Percentiles rank a stretch among this genome's conserved stretches.
Conservation (phyloP, 2,797 vertebrate species). For the Pogonophryne albipinna region DNA sequence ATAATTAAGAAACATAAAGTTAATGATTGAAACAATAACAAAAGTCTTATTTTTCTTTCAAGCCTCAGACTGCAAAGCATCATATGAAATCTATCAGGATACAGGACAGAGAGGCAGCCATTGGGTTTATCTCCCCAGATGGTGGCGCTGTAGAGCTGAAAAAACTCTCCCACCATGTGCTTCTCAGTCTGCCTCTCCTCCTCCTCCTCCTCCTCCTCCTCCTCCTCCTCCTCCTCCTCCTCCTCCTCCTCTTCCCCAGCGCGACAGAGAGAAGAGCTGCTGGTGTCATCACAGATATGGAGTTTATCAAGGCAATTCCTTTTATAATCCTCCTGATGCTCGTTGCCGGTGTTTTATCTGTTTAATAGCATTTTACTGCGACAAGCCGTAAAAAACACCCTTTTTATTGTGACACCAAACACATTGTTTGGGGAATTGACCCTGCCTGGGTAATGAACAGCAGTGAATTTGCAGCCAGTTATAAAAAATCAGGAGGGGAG, state of each 20-base stretch:
- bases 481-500: constrained; percentile 17
- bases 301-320: constrained; percentile 87
- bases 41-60: neutral
- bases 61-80: neutral
- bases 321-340: constrained; percentile 84
- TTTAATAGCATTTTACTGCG: constrained; percentile 84
- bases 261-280: constrained; percentile 58
- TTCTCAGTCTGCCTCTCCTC: constrained; percentile 24
- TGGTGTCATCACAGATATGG: constrained; percentile 77
- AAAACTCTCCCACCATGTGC: constrained; percentile 41
- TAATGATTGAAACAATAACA: neutral
- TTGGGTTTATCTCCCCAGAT: constrained; percentile 34
- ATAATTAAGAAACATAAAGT: neutral
- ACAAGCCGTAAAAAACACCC: constrained; percentile 78
- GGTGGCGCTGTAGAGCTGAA: constrained; percentile 66
- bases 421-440: constrained; percentile 84
- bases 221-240: neutral
- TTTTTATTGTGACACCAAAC: constrained; percentile 84
- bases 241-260: constrained; percentile 36
- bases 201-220: neutral
- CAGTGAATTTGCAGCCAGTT: constrained; percentile 81
- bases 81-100: neutral
- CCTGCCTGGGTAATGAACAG: constrained; percentile 84
- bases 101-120: neutral
- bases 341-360: constrained; percentile 83